phyloP scores from a whole-genome alignment of 2,888 invertebrate genomes.

The Parnassius smintheus region DNA sequence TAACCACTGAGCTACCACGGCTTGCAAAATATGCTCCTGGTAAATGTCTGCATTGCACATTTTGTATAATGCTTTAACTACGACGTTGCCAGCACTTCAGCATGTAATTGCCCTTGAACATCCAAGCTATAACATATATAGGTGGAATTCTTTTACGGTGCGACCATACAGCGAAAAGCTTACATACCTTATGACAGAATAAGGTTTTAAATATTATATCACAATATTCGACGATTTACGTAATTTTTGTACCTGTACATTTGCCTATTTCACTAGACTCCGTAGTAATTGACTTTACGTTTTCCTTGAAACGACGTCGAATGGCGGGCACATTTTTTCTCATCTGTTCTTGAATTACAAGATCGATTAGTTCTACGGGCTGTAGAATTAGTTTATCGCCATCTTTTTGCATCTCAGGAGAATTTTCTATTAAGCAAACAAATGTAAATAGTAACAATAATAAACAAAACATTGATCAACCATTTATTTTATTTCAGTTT shows the following conservation, averaged over 20 bases:
- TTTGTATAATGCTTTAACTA: too few relatives aligned
- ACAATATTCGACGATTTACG: too few relatives aligned
- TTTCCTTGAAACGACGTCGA: conserved; percentile 20
- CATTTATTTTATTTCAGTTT: conserved; percentile 7
- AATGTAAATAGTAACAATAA: conserved; percentile 7
- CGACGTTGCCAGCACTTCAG: too few relatives aligned
- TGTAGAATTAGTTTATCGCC: conserved; percentile 45
- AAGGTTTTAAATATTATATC: too few relatives aligned
- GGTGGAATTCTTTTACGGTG: too few relatives aligned
- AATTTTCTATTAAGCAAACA: conserved; percentile 2
- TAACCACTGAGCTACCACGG: too few relatives aligned
- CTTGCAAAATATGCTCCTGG: too few relatives aligned
- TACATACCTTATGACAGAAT: too few relatives aligned
- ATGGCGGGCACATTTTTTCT: conserved; percentile 27
- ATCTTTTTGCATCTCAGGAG: conserved; percentile 27
- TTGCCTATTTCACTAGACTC: background rate
- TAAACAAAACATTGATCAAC: conserved; percentile 17
- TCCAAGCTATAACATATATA: too few relatives aligned
- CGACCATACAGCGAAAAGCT: too few relatives aligned
- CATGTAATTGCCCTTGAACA: too few relatives aligned
- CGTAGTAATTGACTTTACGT: conserved; percentile 7
- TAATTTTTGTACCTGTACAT: background rate
- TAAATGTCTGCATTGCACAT: too few relatives aligned
- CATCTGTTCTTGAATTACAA: conserved; percentile 44
- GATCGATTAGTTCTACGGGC: conserved; percentile 49